Conservation (phyloP, 2,797 vertebrate genomes). For the Phaenicophaeus curvirostris region DNA sequence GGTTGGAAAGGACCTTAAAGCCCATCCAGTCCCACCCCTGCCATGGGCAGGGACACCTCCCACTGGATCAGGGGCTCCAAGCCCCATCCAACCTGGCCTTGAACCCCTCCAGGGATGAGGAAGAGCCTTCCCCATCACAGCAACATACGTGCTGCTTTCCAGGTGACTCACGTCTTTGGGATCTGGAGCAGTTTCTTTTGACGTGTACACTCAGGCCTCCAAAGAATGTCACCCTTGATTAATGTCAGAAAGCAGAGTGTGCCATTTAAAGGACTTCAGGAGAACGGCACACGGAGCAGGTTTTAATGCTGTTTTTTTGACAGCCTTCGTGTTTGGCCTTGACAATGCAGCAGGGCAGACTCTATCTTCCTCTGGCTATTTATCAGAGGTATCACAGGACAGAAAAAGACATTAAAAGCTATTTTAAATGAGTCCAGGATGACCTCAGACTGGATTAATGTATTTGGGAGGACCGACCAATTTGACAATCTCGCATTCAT, state of each 20-base stretch:
- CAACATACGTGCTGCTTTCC: background rate
- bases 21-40: no score
- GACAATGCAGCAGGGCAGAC: slow-evolving; percentile 4
- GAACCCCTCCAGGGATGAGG: background rate
- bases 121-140: background rate
- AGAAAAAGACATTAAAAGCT: slow-evolving; percentile 17
- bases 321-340: slow-evolving; percentile 52
- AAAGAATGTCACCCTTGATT: slow-evolving; percentile 5
- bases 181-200: slow-evolving; percentile 13
- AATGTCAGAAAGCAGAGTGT: slow-evolving; percentile 34
- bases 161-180: background rate
- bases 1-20: no score
- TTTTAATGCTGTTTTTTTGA: slow-evolving; percentile 53
- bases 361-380: slow-evolving; percentile 16
- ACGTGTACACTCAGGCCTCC: background rate
- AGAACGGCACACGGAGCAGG: slow-evolving; percentile 33
- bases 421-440: slow-evolving; percentile 50
- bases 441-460: slow-evolving; percentile 58
- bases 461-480: slow-evolving; percentile 27
- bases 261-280: slow-evolving; percentile 62
- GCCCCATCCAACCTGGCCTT: no score
- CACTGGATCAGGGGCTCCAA: no score
- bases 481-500: slow-evolving; percentile 43
- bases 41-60: no score
- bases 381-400: slow-evolving; percentile 29